phyloP scores from a whole-genome alignment of 2,797 vertebrate genomes.

The Hyperoplus immaculatus region DNA sequence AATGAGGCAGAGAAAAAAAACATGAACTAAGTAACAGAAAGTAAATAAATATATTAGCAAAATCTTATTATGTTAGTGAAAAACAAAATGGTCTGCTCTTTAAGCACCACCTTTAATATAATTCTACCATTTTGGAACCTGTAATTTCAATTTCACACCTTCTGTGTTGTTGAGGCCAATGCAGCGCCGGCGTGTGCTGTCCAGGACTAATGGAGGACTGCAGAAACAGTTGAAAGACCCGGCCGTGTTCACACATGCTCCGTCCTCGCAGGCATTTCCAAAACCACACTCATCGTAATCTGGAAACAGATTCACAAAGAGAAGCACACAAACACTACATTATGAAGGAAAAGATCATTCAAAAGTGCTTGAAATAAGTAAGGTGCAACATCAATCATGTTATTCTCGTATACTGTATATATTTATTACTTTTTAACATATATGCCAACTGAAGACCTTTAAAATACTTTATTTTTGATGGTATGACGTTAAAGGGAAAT shows the following conservation, averaged over 20 bases:
- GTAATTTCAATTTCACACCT: constrained; percentile 62
- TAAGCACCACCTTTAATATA: too few species aligned
- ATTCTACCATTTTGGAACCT: neutral
- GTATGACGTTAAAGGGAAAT: neutral
- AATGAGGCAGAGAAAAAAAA: neutral
- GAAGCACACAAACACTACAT: neutral
- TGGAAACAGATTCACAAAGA: constrained; percentile 51
- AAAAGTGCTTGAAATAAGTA: neutral
- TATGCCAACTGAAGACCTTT: neutral
- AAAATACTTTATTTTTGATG: neutral
- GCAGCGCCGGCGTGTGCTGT: constrained; percentile 79
- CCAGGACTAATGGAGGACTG: constrained; percentile 83
- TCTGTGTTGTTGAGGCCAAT: constrained; percentile 79
- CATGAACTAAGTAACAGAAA: neutral
- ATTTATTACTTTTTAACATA: neutral
- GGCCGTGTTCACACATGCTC: constrained; percentile 84
- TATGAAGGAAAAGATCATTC: neutral
- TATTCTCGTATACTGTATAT: neutral
- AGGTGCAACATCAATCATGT: neutral
- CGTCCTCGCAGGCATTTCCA: constrained; percentile 77
- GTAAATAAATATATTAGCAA: neutral
- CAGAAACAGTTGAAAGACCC: constrained; percentile 90
- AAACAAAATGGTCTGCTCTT: neutral
- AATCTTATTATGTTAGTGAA: constrained; percentile 1
- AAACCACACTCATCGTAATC: constrained; percentile 85